Conservation (phyloP, 2,888 invertebrate genomes). For the Pardosa pseudoannulata region DNA sequence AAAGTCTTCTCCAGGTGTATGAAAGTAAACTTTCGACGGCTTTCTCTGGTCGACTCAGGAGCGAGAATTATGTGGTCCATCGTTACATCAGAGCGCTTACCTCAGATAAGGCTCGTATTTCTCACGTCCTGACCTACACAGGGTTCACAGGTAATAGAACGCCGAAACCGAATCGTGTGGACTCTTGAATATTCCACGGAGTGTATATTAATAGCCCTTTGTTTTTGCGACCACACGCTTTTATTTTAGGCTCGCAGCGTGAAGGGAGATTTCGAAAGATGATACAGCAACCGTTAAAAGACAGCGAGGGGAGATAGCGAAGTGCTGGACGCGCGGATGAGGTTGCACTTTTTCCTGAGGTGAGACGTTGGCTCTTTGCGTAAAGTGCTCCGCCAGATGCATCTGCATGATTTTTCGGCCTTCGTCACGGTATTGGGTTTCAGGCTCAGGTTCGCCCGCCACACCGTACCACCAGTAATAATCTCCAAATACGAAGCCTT, state of each 20-base stretch:
- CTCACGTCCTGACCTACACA: constrained; percentile 13
- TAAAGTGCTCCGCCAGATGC: no score
- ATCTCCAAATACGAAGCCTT: no score
- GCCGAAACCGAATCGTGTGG: neutral
- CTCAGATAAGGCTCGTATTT: neutral
- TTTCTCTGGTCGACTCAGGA: neutral
- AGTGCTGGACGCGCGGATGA: no score
- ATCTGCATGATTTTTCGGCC: no score
- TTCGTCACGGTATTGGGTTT: no score
- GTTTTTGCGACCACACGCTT: neutral
- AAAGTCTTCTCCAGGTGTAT: no score
- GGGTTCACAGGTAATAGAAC: constrained; percentile 9
- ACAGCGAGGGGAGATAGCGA: no score
- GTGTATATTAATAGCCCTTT: constrained; percentile 17
- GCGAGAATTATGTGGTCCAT: neutral
- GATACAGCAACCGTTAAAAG: neutral
- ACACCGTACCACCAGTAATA: no score
- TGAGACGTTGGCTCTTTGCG: no score
- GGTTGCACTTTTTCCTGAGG: no score
- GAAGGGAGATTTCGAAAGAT: neutral
- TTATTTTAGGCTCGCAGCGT: neutral
- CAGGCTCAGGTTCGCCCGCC: no score
- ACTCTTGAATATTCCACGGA: neutral
- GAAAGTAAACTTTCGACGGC: neutral
- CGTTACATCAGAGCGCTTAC: neutral